A percentile compares a stretch with the other conserved stretches of the same genome.
Conservation (phyloP, 2,113 vertebrate species). For the Aphyosemion australe region DNA sequence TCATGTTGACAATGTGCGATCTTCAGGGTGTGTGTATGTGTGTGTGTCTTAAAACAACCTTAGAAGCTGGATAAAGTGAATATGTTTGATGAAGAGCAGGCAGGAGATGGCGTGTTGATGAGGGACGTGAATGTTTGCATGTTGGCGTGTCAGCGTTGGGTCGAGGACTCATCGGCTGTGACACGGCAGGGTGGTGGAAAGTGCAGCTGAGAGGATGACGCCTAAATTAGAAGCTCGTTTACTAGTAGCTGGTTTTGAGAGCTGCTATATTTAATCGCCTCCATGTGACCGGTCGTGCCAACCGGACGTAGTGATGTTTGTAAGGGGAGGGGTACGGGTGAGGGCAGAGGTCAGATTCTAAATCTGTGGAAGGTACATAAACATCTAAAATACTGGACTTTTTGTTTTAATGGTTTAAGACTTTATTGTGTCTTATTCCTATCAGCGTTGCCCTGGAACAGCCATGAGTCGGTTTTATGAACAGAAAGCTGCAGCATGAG, state of each 20-base stretch:
- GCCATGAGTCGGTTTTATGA: no score
- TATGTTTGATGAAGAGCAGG: background rate
- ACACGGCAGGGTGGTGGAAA: constrained; percentile 3
- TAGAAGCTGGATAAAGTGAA: background rate
- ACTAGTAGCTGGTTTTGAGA: constrained; percentile 45
- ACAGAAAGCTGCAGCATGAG: background rate
- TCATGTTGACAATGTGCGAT: constrained; percentile 9
- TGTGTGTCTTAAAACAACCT: background rate
- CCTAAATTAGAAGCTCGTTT: constrained; percentile 67
- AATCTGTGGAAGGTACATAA: background rate
- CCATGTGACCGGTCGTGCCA: constrained; percentile 61
- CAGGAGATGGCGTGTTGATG: background rate
- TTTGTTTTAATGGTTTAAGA: background rate
- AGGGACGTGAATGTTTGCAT: background rate
- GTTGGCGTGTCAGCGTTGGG: constrained; percentile 11
- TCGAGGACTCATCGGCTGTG: constrained; percentile 11
- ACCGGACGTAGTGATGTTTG: constrained; percentile 20
- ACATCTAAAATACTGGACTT: background rate
- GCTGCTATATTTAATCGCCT: constrained; percentile 68
- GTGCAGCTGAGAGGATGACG: constrained; percentile 9
- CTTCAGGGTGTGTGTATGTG: background rate
- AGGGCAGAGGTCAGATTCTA: constrained; percentile 39
- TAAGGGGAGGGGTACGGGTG: background rate
- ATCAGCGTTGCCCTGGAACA: background rate
- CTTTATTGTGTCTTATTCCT: background rate